Base-by-base conservation (phyloP, 2,888 invertebrate species). In the Acleris holmiana region DNA sequence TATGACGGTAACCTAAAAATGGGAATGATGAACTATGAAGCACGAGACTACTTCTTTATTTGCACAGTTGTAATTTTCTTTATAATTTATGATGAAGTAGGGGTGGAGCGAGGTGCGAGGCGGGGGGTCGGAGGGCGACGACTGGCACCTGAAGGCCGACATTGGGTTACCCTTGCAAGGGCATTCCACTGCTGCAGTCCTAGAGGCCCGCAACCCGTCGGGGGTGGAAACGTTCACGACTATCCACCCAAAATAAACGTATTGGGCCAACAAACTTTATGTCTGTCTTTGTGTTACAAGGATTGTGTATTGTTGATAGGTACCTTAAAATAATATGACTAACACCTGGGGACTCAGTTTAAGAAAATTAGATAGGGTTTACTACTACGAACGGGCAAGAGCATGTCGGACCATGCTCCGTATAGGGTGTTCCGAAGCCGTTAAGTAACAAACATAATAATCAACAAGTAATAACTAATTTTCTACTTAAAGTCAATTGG, bases 111-210 rank as follows among this genome's bases (percentile, higher is more conserved):
- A 64, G 75, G 74, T 75, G 78, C 72, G 67, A 68, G 76, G 71
- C 75, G 74, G 75, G 78, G 72, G 80, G 80, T 79, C 81, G 84
- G 90, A 89, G 93, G 88, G 90, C 84, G 81, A 76, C 84, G 88
- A 86, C 87, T 86, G 82, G 79, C 84, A 88, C 85, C 86, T 79
- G 84, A 80, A 87, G 83, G 81, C 86, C 85, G 90, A 86, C 90
- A 86, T 91, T 91, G 82, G 83, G 83, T 78, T 86, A 86, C 86
- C 91, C 91, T 89, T 84, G 83, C 83, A 85, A 84, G 90, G 90
- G 86, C 88, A 85, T 86, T 89, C 85, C 87, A 83, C 88, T 82
- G 78, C 76, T 84, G 88, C 89, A 88, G 83, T 83, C 78, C 78
- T 81, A 83, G 84, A 88, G 85, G 85, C 76, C 76, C 76, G 73